A percentile compares a stretch with the other conserved stretches of the same genome.
phyloP scores from a whole-genome alignment of 2,797 vertebrate species.

The Enoplosus armatus region DNA sequence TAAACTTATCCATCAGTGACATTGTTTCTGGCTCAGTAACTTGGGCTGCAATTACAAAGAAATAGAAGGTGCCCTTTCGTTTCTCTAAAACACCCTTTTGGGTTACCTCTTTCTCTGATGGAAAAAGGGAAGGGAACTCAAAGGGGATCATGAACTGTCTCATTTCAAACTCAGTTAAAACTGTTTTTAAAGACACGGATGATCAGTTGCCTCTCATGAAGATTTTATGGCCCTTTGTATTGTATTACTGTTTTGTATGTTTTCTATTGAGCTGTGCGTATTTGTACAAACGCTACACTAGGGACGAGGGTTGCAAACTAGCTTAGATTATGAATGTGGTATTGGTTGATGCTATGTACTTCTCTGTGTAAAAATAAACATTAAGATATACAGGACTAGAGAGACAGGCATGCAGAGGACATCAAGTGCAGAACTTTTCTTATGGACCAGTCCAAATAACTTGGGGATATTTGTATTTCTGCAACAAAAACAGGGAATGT shows the following conservation, averaged over 20 bases:
- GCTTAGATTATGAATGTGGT: not conserved
- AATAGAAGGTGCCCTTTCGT: not conserved
- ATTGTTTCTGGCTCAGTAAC: not conserved
- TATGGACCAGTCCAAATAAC: not conserved
- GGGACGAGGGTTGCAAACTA: not conserved
- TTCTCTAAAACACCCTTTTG: not conserved
- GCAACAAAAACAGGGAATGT: not conserved
- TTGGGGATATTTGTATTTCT: conserved; percentile 20
- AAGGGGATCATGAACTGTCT: not conserved
- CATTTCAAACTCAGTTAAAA: not conserved
- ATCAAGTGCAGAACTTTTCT: not conserved
- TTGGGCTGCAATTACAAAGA: not conserved
- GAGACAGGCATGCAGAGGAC: not conserved
- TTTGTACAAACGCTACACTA: not conserved
- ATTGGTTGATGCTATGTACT: not conserved
- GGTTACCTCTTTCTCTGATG: not conserved
- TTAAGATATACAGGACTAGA: not conserved
- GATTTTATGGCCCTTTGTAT: not conserved
- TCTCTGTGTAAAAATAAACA: not conserved
- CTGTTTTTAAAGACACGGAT: not conserved
- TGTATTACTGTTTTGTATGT: not conserved
- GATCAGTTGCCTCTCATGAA: not conserved
- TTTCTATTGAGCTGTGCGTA: not conserved
- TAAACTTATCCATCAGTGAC: not conserved
- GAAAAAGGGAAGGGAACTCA: not conserved